Conservation (phyloP, 2,888 invertebrate genomes). For the Drosophila leonis region DNA sequence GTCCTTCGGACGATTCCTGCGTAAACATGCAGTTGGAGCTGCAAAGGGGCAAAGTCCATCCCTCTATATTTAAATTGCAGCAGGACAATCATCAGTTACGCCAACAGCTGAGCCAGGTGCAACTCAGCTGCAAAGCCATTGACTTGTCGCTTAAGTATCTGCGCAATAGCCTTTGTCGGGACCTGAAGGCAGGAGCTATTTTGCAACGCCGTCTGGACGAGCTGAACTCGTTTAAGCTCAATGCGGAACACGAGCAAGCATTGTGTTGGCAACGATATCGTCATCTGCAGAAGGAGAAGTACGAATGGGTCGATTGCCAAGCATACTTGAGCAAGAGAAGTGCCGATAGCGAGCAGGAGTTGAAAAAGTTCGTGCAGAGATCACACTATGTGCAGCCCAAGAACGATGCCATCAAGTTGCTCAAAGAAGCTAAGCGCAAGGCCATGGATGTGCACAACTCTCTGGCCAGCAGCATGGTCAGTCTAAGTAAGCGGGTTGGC, state of each 20-base stretch:
- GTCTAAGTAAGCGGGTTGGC: neutral
- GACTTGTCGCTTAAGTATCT: slow-evolving; percentile 19
- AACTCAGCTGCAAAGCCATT: slow-evolving; percentile 18
- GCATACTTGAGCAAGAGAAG: neutral
- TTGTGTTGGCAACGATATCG: slow-evolving; percentile 49
- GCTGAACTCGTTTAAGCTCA: slow-evolving; percentile 41
- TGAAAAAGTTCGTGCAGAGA: neutral
- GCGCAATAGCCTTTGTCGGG: slow-evolving; percentile 1
- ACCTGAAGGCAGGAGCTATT: slow-evolving; percentile 8
- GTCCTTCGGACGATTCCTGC: slow-evolving; percentile 29
- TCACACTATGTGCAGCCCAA: slow-evolving; percentile 8
- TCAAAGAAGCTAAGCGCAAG: slow-evolving; percentile 20
- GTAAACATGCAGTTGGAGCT: slow-evolving; percentile 39
- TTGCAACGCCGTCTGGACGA: slow-evolving; percentile 29
- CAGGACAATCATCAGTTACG: slow-evolving; percentile 35
- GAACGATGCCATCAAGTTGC: neutral
- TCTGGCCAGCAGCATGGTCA: neutral
- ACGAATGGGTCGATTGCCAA: slow-evolving; percentile 32
- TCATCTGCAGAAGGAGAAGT: slow-evolving; percentile 32
- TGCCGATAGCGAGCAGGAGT: fast-evolving
- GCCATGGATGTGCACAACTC: slow-evolving; percentile 12
- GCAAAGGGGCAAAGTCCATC: neutral
- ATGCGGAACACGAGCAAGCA: slow-evolving; percentile 34
- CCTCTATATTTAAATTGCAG: slow-evolving; percentile 37
- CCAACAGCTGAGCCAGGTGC: slow-evolving; percentile 36